These are phyloP conservation scores for Ibidorhyncha struthersii DNA, from an alignment of 2,113 vertebrate genomes.

Conservation along the genomic window DNA sequence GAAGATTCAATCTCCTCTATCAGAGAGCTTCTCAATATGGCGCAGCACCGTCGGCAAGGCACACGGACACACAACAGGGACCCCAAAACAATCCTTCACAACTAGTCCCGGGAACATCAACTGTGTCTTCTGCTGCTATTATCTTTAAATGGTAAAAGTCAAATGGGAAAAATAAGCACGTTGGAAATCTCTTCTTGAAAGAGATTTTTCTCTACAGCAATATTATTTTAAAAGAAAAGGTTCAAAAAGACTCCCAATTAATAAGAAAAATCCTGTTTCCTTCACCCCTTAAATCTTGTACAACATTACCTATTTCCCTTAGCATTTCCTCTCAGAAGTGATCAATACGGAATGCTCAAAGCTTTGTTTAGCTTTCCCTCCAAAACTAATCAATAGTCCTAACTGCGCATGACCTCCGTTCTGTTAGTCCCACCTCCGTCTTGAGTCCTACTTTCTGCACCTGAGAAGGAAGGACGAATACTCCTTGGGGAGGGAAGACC, in stretches of 20 bases:
- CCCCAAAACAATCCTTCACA: not conserved
- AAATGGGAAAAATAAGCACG: not conserved
- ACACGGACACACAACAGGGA: not conserved
- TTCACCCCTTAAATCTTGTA: not conserved
- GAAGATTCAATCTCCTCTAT: not conserved
- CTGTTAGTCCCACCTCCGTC: not conserved
- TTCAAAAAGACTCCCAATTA: not conserved
- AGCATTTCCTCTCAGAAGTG: not conserved
- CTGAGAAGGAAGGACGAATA: not conserved
- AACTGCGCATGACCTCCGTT: not conserved
- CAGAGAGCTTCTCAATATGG: not conserved
- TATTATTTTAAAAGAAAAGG: not conserved
- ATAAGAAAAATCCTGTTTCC: not conserved
- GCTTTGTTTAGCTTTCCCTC: not conserved
- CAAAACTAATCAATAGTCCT: not conserved
- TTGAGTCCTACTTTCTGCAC: not conserved
- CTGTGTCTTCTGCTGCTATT: not conserved
- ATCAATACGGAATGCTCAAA: not conserved
- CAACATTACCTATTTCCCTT: not conserved
- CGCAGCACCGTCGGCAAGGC: fast-evolving
- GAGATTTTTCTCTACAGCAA: not conserved
- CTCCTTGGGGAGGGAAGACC: not conserved
- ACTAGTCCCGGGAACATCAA: not conserved
- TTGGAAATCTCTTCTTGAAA: not conserved
- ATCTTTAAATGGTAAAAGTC: not conserved